phyloP scores from a whole-genome alignment of 2,888 invertebrate genomes.

The Tupiocoris notatus region DNA sequence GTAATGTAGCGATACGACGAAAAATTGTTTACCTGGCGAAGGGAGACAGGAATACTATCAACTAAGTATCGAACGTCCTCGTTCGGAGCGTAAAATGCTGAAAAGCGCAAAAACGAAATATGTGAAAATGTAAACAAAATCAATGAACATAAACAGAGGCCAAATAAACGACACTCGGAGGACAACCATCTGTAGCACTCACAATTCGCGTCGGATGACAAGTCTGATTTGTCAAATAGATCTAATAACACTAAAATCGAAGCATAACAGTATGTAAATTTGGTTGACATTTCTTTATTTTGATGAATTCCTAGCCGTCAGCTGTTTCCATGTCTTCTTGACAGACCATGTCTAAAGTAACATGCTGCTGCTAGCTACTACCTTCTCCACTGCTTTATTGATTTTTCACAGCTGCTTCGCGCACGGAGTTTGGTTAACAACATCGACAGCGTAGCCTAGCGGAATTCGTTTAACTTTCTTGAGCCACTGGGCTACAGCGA shows the following conservation, averaged over 20 bases:
- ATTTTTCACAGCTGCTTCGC: slow-evolving; percentile 29
- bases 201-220: slow-evolving; percentile 40
- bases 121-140: slow-evolving; percentile 21
- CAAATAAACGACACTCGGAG: not conserved
- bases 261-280: slow-evolving; percentile 40
- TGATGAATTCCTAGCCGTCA: slow-evolving; percentile 32
- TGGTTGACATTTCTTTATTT: slow-evolving; percentile 42
- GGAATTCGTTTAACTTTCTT: too few relatives aligned
- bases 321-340: slow-evolving; percentile 30
- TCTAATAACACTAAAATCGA: slow-evolving; percentile 42
- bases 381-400: slow-evolving; percentile 32
- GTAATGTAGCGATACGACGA: too few relatives aligned
- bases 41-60: slow-evolving; percentile 61
- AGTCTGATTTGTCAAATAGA: slow-evolving; percentile 32
- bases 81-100: slow-evolving; percentile 71
- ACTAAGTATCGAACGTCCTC: slow-evolving; percentile 68
- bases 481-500: too few relatives aligned
- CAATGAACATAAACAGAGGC: not conserved
- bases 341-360: slow-evolving; percentile 32
- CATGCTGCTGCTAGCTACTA: slow-evolving; percentile 31
- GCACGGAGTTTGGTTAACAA: too few relatives aligned
- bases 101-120: slow-evolving; percentile 51
- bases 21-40: slow-evolving; percentile 58
- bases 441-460: too few relatives aligned
- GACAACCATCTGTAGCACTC: slow-evolving; percentile 15